Evolutionary conservation across 2,113 vertebrate genomes (phyloP), one percentile per base, ranked within the genome.

Genomic region (Cryptomyrus ogoouensis): DNA sequence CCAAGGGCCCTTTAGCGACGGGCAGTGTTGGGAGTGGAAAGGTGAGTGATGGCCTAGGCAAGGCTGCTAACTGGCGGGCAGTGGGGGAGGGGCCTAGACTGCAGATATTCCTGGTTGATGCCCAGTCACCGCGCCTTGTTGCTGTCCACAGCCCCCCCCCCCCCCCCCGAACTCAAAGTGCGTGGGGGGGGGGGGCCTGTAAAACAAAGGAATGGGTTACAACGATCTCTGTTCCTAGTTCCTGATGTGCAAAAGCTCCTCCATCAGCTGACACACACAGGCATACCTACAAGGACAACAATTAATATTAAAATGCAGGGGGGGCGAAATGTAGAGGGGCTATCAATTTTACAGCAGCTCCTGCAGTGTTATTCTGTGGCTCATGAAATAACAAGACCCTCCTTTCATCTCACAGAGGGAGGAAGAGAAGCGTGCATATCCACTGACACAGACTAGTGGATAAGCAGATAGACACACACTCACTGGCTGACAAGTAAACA

Each of bases 191-290:
- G 39, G 39, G 21, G 35, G 49, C 35, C 56, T 24, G 66, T 66
- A 21, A 21, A 56, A 83, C 77, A 83, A 89, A 83, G n/a, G 31
- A 83, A 31, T 27, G 47, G 74, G 27, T 21, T 83, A 19, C 77
- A 66, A 83, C 13, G 5, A 56, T 89, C 27, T 77, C 27, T 49
- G 88, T 53, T 89, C 74, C 74, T 19, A 8, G 58, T 56, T 80
- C 9, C 50, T 42, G 88, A 83, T 89, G 88, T 31, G 21, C 70
- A 83, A 50, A 80, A 89, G 88, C 27, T 49, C 88, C 13, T 44
- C 88, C 66, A 50, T 88, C 19, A 35, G 15, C 52, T 66, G 90
- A 50, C 84, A 83, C 88, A 17, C 91, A 87, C 52, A 88, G 80
- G 19, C 77, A 87, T 66, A 44, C 70, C 87, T 74, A 90, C 50